Percentiles rank a stretch among this genome's conserved stretches.
Conservation (phyloP, 2,113 vertebrate genomes). For the Sapayoa aenigma region DNA sequence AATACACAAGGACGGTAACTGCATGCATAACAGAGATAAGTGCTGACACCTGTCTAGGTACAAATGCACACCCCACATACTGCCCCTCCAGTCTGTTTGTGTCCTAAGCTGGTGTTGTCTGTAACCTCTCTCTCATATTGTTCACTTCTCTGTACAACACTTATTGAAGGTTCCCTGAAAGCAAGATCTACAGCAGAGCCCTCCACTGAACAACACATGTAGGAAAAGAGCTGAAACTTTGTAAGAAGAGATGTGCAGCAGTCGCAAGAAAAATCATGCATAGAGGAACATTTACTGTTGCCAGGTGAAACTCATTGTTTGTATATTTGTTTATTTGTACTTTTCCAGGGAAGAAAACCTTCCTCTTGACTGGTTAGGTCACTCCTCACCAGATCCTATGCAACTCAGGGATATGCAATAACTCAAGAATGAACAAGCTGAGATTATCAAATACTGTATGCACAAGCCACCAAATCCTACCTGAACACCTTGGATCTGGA, state of each 20-base stretch:
- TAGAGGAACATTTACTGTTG: not conserved
- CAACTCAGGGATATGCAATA: not conserved
- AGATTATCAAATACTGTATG: not conserved
- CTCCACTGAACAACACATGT: not conserved
- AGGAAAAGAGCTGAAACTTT: not conserved
- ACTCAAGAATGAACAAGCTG: not conserved
- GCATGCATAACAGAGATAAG: not conserved
- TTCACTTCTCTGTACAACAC: not conserved
- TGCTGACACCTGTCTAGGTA: not conserved
- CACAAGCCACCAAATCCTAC: not conserved
- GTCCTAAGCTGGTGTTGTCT: not conserved
- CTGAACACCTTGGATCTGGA: not conserved
- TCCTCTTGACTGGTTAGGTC: not conserved
- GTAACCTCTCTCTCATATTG: not conserved
- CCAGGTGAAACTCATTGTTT: not conserved
- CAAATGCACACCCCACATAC: not conserved
- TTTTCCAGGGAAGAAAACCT: not conserved
- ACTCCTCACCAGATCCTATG: accelerated
- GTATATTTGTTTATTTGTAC: not conserved
- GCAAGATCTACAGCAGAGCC: not conserved
- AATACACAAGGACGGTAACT: not conserved
- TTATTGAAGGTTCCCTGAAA: not conserved
- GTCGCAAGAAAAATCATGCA: not conserved
- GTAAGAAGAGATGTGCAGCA: not conserved
- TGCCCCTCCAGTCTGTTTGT: not conserved